phyloP scores from a whole-genome alignment of 2,113 vertebrate species.

The Prionailurus viverrinus region DNA sequence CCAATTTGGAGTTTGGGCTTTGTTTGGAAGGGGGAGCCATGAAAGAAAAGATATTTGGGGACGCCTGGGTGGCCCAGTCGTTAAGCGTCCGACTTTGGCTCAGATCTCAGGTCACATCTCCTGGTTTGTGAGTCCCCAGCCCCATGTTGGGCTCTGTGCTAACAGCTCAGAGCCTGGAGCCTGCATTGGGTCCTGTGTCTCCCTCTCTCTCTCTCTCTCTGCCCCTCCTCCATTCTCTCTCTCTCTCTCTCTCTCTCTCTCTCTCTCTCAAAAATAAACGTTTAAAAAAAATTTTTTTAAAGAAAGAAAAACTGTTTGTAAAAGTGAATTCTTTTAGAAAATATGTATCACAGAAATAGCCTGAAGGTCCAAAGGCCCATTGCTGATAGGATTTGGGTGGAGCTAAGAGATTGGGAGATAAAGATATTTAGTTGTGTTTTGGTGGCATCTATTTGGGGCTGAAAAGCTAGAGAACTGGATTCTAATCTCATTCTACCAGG shows the following conservation, averaged over 20 bases:
- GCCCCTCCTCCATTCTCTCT: too few species aligned
- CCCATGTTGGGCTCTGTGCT: too few species aligned
- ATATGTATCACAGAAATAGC: background rate
- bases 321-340: slow-evolving; percentile 19
- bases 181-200: too few species aligned
- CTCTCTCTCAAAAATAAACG: too few species aligned
- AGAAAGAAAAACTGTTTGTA: background rate
- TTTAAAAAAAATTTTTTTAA: too few species aligned
- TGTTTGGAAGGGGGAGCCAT: background rate
- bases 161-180: too few species aligned
- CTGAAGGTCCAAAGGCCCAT: background rate
- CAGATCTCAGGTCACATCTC: too few species aligned
- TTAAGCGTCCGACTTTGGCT: too few species aligned
- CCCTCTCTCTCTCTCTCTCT: too few species aligned
- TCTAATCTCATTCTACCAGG: slow-evolving; percentile 6
- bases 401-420: background rate
- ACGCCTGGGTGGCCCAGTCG: too few species aligned
- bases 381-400: background rate
- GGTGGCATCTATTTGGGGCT: background rate
- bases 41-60: background rate
- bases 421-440: slow-evolving; percentile 25
- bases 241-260: too few species aligned
- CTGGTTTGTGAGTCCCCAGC: too few species aligned
- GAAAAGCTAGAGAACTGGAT: slow-evolving; percentile 31
- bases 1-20: background rate